phyloP scores from a whole-genome alignment of 2,113 vertebrate genomes.

The Amia ocellicauda region DNA sequence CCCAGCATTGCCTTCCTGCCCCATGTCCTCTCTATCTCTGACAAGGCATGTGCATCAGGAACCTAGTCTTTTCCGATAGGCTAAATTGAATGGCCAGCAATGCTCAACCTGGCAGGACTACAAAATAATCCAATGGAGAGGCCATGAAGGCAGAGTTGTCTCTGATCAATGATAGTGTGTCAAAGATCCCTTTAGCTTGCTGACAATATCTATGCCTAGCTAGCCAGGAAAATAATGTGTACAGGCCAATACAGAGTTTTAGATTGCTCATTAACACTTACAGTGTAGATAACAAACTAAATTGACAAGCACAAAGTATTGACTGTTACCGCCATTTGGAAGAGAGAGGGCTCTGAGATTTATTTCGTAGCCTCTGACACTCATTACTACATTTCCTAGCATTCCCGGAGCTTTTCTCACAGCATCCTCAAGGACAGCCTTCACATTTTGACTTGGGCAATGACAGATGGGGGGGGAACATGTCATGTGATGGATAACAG shows the following conservation, averaged over 20 bases:
- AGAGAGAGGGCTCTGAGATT: constrained; percentile 63
- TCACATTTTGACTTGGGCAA: constrained; percentile 55
- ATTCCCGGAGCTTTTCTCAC: constrained; percentile 65
- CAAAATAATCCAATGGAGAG: no score
- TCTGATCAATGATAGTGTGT: no score
- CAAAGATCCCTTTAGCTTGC: no score
- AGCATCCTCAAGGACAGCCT: constrained; percentile 68
- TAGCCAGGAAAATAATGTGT: constrained; percentile 26
- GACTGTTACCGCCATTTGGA: constrained; percentile 56
- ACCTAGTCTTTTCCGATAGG: no score
- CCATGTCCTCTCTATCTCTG: no score
- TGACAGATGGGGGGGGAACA: constrained; percentile 73
- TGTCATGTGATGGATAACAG: constrained; percentile 79
- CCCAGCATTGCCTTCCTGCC: no score
- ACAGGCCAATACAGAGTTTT: constrained; percentile 35
- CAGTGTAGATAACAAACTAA: constrained; percentile 34
- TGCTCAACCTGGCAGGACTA: no score
- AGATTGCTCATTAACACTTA: constrained; percentile 41
- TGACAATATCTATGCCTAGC: neutral
- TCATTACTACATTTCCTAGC: constrained; percentile 62
- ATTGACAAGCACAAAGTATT: constrained; percentile 67
- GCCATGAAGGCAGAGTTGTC: no score
- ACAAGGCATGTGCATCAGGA: no score
- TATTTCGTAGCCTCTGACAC: constrained; percentile 54
- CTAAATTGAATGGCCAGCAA: no score